Evolutionary conservation across 2,113 vertebrate genomes (phyloP), one percentile per base, ranked within the genome.

Genomic region (Tachysurus vachellii): DNA sequence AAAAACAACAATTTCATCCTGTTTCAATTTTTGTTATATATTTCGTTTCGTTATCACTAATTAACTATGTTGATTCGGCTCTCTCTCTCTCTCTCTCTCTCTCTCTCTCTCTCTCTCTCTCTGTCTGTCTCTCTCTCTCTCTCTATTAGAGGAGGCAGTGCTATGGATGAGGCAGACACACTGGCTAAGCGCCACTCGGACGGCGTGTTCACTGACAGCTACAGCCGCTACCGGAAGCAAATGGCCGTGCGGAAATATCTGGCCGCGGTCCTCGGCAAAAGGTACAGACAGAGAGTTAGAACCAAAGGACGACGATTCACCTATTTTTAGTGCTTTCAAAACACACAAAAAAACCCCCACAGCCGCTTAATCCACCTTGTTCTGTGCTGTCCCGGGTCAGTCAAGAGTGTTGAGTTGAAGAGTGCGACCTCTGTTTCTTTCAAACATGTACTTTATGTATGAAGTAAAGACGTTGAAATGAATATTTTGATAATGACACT

Each of bases 401-500:
- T 96, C 95, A 95, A 93, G 96, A 93, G 28, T 96, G 95, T 96
- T 95, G 92, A 96, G 96, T 95, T 94, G 96, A 95, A 97, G 96
- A 97, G 89, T 93, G 62, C 91, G 92, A 93, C 96, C 89, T 92
- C 96, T 75, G 96, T 96, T 95, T 97, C 95, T 98, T 96, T 98
- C 97, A 96, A 97, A 98, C 97, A 96, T 99, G 97, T 98, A 98
- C 98, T 75, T 98, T 97, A 97, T 98, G 97, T 99, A 98, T 97
- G 95, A 98, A 96, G 97, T 97, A 97, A 97, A 99, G 97, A 97
- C 96, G 98, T 99, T 97, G 97, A 95, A 98, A 98, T 96, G 95
- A 97, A 97, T 98, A 99, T 99, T 99, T 99, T 99, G 97, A 99
- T 99, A 98, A 97, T 96, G 96, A 97, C 97, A 97, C 96, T 96